Conservation (phyloP, 2,113 vertebrate species). For the Gallinago undulata region DNA sequence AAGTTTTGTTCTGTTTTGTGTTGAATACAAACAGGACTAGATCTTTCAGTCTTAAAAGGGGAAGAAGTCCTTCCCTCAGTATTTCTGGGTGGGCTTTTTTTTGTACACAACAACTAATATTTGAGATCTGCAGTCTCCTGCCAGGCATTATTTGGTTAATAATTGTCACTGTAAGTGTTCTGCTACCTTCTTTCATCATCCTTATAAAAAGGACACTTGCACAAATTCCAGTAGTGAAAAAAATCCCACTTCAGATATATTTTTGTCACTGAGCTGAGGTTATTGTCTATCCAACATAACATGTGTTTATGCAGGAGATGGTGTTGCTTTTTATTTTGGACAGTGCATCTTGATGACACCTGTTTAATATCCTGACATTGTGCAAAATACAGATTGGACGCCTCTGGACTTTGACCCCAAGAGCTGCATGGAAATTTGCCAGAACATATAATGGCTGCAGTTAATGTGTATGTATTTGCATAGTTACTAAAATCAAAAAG, state of each 20-base stretch:
- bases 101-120: neutral
- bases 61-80: neutral
- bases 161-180: neutral
- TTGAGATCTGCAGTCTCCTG: neutral
- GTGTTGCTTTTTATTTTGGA: neutral
- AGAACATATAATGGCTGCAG: neutral
- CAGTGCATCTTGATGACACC: neutral
- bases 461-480: neutral
- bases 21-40: neutral
- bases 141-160: neutral
- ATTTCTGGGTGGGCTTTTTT: neutral
- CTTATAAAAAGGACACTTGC: neutral
- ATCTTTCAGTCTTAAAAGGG: neutral
- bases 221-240: neutral
- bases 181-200: neutral
- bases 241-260: neutral
- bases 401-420: neutral
- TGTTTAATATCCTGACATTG: neutral
- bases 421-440: neutral
- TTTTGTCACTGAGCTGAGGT: neutral
- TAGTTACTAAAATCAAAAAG: constrained; percentile 16
- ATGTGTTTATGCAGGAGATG: neutral
- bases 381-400: neutral
- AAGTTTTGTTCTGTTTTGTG: neutral
- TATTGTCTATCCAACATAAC: neutral